These are phyloP conservation scores for Copidosoma floridanum DNA, from an alignment of 1,140 invertebrate species.

Conservation along the genomic window DNA sequence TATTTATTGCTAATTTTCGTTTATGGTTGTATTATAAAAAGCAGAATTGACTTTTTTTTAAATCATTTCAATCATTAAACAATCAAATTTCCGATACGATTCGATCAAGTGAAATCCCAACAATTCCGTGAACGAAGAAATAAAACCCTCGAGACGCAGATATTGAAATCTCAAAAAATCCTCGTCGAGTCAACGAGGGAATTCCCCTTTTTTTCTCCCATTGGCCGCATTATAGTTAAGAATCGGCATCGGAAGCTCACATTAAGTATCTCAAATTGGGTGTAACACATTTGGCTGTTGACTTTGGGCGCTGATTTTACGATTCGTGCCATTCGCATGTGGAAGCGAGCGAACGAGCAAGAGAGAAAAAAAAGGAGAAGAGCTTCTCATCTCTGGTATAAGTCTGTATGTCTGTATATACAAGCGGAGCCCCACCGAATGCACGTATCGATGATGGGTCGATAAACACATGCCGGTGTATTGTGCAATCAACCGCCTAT, in stretches of 20 bases:
- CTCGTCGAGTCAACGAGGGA: no score
- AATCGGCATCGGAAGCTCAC: constrained; percentile 32
- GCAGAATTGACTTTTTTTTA: no score
- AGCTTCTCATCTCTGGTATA: background rate
- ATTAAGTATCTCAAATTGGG: constrained; percentile 48
- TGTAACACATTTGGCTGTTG: constrained; percentile 48
- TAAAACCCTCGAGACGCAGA: background rate
- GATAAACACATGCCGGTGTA: constrained; percentile 49
- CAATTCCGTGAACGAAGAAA: background rate
- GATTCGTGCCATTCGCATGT: background rate
- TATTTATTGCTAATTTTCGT: no score
- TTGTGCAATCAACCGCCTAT: constrained; percentile 53
- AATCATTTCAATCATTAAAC: no score
- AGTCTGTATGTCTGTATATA: background rate
- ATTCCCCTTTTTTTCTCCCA: constrained; percentile 18
- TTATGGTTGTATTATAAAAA: no score
- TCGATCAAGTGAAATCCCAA: no score
- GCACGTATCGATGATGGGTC: constrained; percentile 47
- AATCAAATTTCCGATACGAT: no score
- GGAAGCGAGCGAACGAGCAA: background rate
- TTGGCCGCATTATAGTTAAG: constrained; percentile 35
- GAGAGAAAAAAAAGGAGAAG: background rate
- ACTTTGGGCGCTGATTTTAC: constrained; percentile 31
- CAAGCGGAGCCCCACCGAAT: constrained; percentile 2
- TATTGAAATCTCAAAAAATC: background rate